Percentiles rank a stretch among this genome's conserved stretches.
These are phyloP conservation scores for Chrysoperla carnea DNA, from an alignment of 1,140 invertebrate species.

Conservation along the genomic window DNA sequence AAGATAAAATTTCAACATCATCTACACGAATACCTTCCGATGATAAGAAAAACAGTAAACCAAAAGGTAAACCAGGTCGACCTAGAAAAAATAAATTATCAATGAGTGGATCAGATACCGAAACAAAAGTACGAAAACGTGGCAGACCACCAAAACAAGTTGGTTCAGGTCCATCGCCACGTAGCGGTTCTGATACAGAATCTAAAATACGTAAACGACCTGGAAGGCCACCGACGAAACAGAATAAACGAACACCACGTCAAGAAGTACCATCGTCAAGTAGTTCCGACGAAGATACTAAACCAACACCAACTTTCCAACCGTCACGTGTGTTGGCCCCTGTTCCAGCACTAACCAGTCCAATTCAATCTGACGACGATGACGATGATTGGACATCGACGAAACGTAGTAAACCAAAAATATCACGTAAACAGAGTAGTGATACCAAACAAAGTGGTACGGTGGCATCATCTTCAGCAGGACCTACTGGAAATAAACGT, in stretches of 20 bases:
- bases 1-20: constrained; percentile 9
- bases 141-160: constrained; percentile 9
- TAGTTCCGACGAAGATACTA: constrained; percentile 18
- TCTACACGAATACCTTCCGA: constrained; percentile 9
- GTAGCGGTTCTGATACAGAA: constrained; percentile 7
- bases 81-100: constrained; percentile 24
- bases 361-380: background rate
- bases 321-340: constrained; percentile 1
- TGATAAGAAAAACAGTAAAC: constrained; percentile 12
- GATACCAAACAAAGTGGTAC: constrained; percentile 1
- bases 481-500: background rate
- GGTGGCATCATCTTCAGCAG: background rate
- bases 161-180: background rate
- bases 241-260: constrained; percentile 4
- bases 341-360: background rate
- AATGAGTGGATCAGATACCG: constrained; percentile 7
- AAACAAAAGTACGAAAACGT: constrained; percentile 6
- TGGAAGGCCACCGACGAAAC: constrained; percentile 9
- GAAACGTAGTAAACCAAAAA: background rate
- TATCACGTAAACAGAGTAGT: constrained; percentile 2
- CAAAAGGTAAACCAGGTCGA: constrained; percentile 11
- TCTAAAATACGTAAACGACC: constrained; percentile 5
- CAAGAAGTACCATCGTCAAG: constrained; percentile 8
- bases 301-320: constrained; percentile 4
- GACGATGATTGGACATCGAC: too few relatives aligned